Evolutionary conservation across 2,113 vertebrate species (phyloP).

Genomic region (Boleophthalmus pectinirostris): DNA sequence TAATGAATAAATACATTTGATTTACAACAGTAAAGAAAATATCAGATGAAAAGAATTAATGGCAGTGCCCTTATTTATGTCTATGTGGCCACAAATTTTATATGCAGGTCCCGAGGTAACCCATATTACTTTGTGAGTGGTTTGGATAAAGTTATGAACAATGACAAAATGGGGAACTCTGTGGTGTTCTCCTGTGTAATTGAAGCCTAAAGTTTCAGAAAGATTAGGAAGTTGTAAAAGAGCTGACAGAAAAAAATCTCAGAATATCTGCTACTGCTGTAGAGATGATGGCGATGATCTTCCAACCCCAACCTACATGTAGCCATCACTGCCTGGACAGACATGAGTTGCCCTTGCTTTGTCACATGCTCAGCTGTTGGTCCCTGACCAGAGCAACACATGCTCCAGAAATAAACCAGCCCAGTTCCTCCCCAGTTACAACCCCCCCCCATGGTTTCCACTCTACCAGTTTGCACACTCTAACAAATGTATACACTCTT

Average conservation of each 20-base stretch:
- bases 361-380: constrained; percentile 72
- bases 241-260: background rate
- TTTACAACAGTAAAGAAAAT: too few relatives aligned
- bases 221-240: constrained; percentile 27
- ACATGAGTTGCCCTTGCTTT: constrained; percentile 51
- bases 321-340: constrained; percentile 19
- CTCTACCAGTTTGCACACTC: background rate
- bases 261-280: constrained; percentile 49
- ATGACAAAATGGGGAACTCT: constrained; percentile 36
- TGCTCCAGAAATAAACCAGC: constrained; percentile 55
- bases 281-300: constrained; percentile 27
- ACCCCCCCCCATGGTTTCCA: constrained; percentile 50
- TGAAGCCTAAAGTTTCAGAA: constrained; percentile 26
- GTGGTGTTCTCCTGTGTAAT: constrained; percentile 15
- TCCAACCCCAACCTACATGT: constrained; percentile 24
- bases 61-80: too few relatives aligned
- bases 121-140: constrained; percentile 54
- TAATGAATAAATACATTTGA: too few relatives aligned
- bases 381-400: constrained; percentile 35
- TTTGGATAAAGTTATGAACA: too few relatives aligned
- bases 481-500: constrained; percentile 13
- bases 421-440: constrained; percentile 65
- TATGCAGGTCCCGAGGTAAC: constrained; percentile 23
- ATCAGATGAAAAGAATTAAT: too few relatives aligned
- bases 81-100: constrained; percentile 19